These are phyloP conservation scores for Ciconia maguari DNA, from an alignment of 2,113 vertebrate species.

Conservation along the genomic window DNA sequence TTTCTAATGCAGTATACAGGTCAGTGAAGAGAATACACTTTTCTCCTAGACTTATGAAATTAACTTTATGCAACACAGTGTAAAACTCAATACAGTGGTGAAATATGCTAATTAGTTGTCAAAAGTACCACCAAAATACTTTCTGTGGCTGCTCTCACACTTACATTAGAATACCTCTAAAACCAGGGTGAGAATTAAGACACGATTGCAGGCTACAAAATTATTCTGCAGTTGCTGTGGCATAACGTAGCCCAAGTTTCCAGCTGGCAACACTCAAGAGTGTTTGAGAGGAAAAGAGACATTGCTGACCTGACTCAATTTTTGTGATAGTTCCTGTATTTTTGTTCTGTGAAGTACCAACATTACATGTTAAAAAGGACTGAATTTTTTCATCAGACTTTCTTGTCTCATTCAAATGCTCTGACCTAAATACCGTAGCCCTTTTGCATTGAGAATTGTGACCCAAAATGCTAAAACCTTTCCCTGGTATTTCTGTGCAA, in stretches of 20 bases:
- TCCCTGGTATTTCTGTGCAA: not conserved
- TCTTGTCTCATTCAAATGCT: not conserved
- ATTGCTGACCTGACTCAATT: not conserved
- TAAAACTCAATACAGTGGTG: not conserved
- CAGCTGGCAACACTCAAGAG: not conserved
- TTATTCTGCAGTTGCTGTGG: not conserved
- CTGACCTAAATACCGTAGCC: not conserved
- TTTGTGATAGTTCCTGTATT: not conserved
- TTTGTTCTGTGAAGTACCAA: not conserved
- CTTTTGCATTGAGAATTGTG: not conserved
- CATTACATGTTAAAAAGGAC: not conserved
- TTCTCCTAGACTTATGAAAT: not conserved
- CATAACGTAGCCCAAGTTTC: not conserved
- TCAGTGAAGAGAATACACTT: not conserved
- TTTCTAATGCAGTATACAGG: not conserved
- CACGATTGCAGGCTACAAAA: not conserved
- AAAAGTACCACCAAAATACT: not conserved
- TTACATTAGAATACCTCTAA: not conserved
- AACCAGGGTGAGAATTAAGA: not conserved
- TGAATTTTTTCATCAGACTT: not conserved
- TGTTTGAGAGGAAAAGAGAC: not conserved
- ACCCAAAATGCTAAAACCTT: not conserved
- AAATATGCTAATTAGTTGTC: not conserved
- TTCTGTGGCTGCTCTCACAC: not conserved
- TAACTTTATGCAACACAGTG: not conserved